Conservation (phyloP, 2,113 vertebrate species). For the Syrrhaptes paradoxus region DNA sequence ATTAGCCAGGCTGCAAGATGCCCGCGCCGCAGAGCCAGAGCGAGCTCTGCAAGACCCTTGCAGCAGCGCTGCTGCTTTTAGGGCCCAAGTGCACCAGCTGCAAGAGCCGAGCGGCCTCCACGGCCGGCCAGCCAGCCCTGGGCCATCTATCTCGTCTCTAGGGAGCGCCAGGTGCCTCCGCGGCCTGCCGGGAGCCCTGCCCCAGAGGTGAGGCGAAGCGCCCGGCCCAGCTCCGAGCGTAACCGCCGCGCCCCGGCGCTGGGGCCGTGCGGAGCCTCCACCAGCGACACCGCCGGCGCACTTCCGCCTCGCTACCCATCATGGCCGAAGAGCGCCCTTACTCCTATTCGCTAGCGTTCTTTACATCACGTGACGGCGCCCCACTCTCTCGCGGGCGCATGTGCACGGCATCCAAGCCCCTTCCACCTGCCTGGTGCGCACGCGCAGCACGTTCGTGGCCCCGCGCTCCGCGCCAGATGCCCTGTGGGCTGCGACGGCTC, state of each 20-base stretch:
- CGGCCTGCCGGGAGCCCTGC: no score
- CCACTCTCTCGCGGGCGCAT: fast-evolving
- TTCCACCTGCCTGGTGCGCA: not conserved
- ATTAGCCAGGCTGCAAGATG: fast-evolving
- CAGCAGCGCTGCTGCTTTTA: not conserved
- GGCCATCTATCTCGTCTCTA: fast-evolving
- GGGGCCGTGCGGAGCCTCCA: not conserved
- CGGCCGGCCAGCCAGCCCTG: fast-evolving
- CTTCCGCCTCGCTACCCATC: not conserved
- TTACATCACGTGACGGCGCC: fast-evolving
- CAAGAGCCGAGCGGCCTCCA: fast-evolving
- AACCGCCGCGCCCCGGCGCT: not conserved
- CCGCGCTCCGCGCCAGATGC: no score
- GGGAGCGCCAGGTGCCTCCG: not conserved
- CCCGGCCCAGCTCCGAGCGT: no score
- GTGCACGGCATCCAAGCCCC: fast-evolving
- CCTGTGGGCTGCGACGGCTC: fast-evolving
- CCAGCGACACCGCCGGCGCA: fast-evolving
- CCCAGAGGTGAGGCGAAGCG: not conserved
- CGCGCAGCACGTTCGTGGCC: not conserved
- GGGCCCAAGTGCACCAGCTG: no score
- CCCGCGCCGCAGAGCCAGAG: fast-evolving
- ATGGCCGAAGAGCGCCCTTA: fast-evolving
- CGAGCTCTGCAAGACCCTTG: fast-evolving
- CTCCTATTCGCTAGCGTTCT: fast-evolving